phyloP scores from a whole-genome alignment of 2,113 vertebrate species.

The Colius striatus region DNA sequence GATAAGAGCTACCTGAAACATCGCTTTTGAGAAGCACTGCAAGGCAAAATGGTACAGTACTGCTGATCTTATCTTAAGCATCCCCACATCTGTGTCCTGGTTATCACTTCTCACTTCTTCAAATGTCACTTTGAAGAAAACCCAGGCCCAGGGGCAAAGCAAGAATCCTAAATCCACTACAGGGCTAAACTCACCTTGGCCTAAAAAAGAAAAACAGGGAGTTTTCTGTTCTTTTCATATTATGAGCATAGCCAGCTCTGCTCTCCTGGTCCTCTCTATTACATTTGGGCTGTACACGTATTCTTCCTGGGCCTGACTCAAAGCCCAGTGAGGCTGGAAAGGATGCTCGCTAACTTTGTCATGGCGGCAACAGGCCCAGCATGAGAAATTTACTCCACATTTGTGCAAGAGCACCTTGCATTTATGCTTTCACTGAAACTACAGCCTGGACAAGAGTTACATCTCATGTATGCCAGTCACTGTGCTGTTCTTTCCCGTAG shows the following conservation, averaged over 20 bases:
- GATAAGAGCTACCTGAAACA: not conserved
- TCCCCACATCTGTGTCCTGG: not conserved
- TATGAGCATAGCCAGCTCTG: accelerated
- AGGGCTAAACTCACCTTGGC: not conserved
- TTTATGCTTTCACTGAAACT: not conserved
- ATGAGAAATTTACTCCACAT: not conserved
- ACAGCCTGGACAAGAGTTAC: not conserved
- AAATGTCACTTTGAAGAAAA: not conserved
- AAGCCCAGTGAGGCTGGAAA: accelerated
- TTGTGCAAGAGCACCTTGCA: not conserved
- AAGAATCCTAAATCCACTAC: not conserved
- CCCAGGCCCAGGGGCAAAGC: not conserved
- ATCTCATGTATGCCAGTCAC: not conserved
- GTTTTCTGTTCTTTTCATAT: not conserved
- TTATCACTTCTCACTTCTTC: not conserved
- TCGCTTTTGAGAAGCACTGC: not conserved
- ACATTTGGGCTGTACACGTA: accelerated
- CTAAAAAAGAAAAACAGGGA: not conserved
- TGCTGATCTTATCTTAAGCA: not conserved
- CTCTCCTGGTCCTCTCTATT: not conserved
- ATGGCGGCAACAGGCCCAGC: not conserved
- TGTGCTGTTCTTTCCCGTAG: not conserved
- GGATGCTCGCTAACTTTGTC: not conserved
- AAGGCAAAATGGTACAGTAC: not conserved
- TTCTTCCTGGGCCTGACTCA: not conserved